A percentile compares a stretch with the other conserved stretches of the same genome.
These are phyloP conservation scores for Crambe crambe DNA, from an alignment of 37 sponge, comb jelly and placozoan species.

Conservation along the genomic window DNA sequence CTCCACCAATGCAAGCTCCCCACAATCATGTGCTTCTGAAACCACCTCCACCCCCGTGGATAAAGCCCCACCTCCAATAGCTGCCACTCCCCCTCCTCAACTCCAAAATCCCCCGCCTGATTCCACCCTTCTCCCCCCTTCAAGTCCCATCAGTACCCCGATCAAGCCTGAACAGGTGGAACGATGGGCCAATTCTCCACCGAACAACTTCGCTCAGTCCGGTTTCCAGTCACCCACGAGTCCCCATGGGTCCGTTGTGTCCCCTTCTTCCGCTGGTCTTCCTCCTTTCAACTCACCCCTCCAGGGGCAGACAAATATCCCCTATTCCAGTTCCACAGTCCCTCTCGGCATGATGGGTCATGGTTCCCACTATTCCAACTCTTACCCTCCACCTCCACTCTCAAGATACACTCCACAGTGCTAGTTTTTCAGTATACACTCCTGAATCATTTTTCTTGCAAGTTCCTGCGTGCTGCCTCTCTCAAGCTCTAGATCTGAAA, in stretches of 20 bases:
- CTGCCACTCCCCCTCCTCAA: slow-evolving; percentile 23
- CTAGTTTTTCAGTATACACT: slow-evolving; percentile 6
- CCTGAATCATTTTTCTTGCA: not conserved
- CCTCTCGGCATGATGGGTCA: slow-evolving; percentile 56
- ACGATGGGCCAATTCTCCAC: slow-evolving; percentile 39
- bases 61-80: not conserved
- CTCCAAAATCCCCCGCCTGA: not conserved
- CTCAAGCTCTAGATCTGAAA: no score
- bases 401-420: slow-evolving; percentile 54
- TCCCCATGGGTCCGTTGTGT: slow-evolving; percentile 15
- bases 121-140: slow-evolving; percentile 1
- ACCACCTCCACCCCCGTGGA: slow-evolving; percentile 12
- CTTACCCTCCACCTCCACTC: slow-evolving; percentile 25
- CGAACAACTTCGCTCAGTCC: slow-evolving; percentile 22
- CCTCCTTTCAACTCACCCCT: slow-evolving; percentile 23
- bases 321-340: slow-evolving; percentile 36
- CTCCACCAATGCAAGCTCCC: slow-evolving; percentile 39
- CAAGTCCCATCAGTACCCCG: slow-evolving; percentile 6
- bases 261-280: slow-evolving; percentile 19
- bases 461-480: no score
- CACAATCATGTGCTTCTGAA: slow-evolving; percentile 56
- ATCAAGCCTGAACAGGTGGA: slow-evolving; percentile 42
- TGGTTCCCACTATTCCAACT: not conserved
- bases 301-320: slow-evolving; percentile 2
- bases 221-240: slow-evolving; percentile 52